These are phyloP conservation scores for Podarcis raffonei DNA, from an alignment of 2,113 vertebrate species.

Conservation along the genomic window DNA sequence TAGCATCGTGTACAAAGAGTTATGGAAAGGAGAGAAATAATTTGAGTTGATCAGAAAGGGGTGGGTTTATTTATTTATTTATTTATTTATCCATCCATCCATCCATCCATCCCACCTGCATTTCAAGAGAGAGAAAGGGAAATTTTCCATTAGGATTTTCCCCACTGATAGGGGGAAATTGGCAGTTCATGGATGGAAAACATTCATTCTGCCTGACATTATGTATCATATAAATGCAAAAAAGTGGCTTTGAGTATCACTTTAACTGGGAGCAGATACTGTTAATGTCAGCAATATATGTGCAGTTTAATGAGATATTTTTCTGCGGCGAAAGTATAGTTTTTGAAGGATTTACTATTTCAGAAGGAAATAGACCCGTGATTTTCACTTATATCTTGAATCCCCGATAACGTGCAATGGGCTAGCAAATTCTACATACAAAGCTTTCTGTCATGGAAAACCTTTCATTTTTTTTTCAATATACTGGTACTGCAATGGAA, in stretches of 20 bases:
- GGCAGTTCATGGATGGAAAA: background rate
- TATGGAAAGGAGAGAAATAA: background rate
- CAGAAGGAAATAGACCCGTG: background rate
- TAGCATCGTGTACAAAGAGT: background rate
- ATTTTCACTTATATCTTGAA: conserved; percentile 15
- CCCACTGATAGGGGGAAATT: background rate
- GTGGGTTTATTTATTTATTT: background rate
- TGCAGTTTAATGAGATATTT: background rate
- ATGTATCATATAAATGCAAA: conserved; percentile 1
- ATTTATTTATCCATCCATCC: too few species aligned
- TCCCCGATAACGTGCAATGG: background rate
- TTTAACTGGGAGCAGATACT: conserved; percentile 22
- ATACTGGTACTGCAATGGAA: background rate
- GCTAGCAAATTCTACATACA: background rate
- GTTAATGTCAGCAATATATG: background rate
- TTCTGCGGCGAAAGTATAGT: background rate
- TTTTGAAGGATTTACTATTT: conserved; percentile 1
- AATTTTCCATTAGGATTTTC: background rate
- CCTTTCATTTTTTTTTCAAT: background rate
- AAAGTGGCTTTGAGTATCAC: background rate
- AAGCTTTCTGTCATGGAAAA: conserved; percentile 12
- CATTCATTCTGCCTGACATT: background rate
- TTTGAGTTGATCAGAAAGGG: background rate
- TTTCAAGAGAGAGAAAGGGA: background rate
- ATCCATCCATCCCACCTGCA: too few species aligned